Evolutionary conservation across 2,888 invertebrate genomes (phyloP).

Genomic region (Luperina testacea): DNA sequence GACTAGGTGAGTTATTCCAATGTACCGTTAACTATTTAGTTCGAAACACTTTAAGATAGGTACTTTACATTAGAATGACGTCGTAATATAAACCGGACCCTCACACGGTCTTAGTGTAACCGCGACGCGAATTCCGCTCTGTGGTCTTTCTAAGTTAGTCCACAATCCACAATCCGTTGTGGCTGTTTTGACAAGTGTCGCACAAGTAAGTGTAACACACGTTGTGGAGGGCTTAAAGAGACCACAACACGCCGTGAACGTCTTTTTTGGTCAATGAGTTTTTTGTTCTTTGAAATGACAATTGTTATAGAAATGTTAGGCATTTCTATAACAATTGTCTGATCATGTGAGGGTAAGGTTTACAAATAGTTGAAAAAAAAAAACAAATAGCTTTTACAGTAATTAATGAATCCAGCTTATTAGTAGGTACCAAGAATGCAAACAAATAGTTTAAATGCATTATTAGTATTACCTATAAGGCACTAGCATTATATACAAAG

Average conservation of each 20-base stretch:
- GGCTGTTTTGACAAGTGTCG: slow-evolving; percentile 3
- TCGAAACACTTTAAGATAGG: background rate
- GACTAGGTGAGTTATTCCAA: background rate
- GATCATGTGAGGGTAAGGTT: background rate
- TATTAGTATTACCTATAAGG: background rate
- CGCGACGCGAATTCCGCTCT: background rate
- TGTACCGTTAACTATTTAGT: background rate
- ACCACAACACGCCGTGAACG: background rate
- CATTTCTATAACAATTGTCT: background rate
- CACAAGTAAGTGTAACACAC: background rate
- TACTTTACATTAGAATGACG: background rate
- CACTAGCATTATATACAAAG: background rate
- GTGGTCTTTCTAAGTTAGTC: slow-evolving; percentile 20
- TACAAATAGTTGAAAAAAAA: background rate
- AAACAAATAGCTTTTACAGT: background rate
- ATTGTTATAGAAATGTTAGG: no score
- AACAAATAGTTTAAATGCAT: background rate
- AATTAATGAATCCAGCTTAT: background rate
- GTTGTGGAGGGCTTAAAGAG: background rate
- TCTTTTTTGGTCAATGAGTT: background rate
- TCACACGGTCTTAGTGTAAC: background rate
- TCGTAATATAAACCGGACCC: background rate
- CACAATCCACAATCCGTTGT: background rate
- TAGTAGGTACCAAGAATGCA: background rate
- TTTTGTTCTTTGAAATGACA: background rate